A percentile compares a stretch with the other conserved stretches of the same genome.
Conservation (phyloP, 2,113 vertebrate species). For the Lonchura striata region DNA sequence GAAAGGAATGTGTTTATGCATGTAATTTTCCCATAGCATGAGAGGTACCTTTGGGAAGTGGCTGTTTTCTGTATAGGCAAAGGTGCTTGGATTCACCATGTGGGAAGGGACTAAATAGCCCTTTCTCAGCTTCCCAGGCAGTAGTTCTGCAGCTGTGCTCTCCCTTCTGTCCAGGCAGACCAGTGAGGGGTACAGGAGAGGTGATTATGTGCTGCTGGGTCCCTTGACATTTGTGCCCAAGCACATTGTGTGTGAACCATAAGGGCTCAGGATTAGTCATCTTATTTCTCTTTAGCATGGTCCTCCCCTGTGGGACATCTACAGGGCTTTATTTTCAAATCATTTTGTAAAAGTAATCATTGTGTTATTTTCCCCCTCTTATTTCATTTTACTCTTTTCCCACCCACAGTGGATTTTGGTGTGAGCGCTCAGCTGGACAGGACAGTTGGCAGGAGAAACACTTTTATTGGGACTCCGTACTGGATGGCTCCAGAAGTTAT, state of each 20-base stretch:
- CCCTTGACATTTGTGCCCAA: not conserved
- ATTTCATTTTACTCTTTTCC: conserved; percentile 19
- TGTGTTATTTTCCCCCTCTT: not conserved
- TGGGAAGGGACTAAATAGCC: not conserved
- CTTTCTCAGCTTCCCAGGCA: not conserved
- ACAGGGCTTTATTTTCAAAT: not conserved
- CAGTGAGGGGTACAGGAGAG: not conserved
- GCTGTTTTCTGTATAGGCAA: not conserved
- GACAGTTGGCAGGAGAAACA: conserved; percentile 95
- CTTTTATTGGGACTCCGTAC: conserved; percentile 96
- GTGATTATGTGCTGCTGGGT: accelerated
- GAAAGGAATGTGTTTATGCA: not conserved
- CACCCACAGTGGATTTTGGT: conserved; percentile 90
- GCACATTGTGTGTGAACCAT: not conserved
- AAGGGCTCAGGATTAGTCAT: not conserved
- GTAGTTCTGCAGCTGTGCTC: not conserved
- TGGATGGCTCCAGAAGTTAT: conserved; percentile 99
- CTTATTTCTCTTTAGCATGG: not conserved
- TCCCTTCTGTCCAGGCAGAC: not conserved
- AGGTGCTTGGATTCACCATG: not conserved
- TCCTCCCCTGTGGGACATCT: not conserved
- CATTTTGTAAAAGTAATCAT: not conserved
- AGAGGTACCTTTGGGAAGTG: not conserved
- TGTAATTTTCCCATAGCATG: not conserved
- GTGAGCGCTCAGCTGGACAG: conserved; percentile 97